Conservation (phyloP, 2,888 invertebrate genomes). For the Coronaproctus castanopsis region DNA sequence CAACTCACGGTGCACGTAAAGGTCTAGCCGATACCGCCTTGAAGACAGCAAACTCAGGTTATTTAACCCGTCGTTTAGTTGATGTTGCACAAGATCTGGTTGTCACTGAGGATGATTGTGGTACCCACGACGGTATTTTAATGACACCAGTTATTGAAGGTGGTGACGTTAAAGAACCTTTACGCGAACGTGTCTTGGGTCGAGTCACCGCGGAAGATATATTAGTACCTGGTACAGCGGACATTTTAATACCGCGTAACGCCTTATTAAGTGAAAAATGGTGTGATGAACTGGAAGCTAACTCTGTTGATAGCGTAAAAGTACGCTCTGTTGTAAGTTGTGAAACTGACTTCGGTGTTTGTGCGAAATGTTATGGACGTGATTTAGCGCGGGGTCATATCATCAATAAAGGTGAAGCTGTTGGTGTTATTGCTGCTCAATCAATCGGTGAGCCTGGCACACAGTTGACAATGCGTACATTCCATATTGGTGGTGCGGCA, state of each 20-base stretch:
- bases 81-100: slow-evolving; percentile 11
- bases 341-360: slow-evolving; percentile 4
- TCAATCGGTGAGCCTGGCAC: slow-evolving; percentile 13
- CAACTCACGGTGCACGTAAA: slow-evolving; percentile 11
- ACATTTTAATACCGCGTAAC: background rate
- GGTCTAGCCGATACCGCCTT: slow-evolving; percentile 12
- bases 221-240: background rate
- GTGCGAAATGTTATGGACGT: slow-evolving; percentile 10
- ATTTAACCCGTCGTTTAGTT: slow-evolving; percentile 7
- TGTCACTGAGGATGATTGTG: slow-evolving; percentile 7
- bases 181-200: background rate
- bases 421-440: slow-evolving; percentile 13
- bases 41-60: slow-evolving; percentile 12
- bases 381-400: slow-evolving; percentile 3
- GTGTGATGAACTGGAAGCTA: background rate
- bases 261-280: background rate
- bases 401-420: slow-evolving; percentile 7
- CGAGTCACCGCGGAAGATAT: background rate
- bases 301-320: background rate
- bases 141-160: background rate
- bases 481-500: slow-evolving; percentile 10
- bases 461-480: slow-evolving; percentile 12
- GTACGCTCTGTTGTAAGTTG: slow-evolving; percentile 6
- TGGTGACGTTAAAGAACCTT: background rate
- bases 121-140: slow-evolving; percentile 1